Percentiles rank a stretch among this genome's conserved stretches.
Conservation (phyloP, 2,113 vertebrate species). For the Nestor notabilis region DNA sequence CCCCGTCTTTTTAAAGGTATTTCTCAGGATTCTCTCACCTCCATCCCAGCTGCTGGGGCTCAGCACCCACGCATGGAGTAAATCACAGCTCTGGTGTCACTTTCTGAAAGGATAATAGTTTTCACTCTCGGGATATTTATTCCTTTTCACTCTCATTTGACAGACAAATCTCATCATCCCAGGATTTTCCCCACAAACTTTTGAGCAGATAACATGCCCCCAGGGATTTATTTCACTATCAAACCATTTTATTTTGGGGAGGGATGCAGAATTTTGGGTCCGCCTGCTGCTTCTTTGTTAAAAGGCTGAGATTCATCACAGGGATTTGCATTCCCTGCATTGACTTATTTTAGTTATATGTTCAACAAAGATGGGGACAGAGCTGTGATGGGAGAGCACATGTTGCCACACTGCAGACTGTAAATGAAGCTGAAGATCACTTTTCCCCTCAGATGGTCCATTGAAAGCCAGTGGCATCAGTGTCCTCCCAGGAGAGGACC, state of each 20-base stretch:
- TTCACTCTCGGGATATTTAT: constrained; percentile 56
- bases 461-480: fast-evolving
- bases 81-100: constrained; percentile 37
- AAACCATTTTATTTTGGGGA: not conserved
- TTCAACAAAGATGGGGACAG: not conserved
- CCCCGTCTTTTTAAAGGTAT: not conserved
- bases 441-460: not conserved
- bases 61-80: not conserved
- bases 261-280: not conserved
- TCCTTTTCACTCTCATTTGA: constrained; percentile 47
- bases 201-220: not conserved
- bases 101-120: constrained; percentile 67
- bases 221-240: constrained; percentile 32
- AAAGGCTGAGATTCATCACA: not conserved
- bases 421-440: not conserved
- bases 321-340: not conserved
- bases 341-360: not conserved
- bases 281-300: not conserved
- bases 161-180: constrained; percentile 21
- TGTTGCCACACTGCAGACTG: not conserved
- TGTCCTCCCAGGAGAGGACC: not conserved
- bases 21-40: constrained; percentile 14
- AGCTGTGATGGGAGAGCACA: fast-evolving
- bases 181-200: constrained; percentile 3
- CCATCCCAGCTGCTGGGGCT: not conserved